Percentiles rank a stretch among this genome's conserved stretches.
phyloP scores from a whole-genome alignment of 2,113 vertebrate species.

The Lonchura striata region DNA sequence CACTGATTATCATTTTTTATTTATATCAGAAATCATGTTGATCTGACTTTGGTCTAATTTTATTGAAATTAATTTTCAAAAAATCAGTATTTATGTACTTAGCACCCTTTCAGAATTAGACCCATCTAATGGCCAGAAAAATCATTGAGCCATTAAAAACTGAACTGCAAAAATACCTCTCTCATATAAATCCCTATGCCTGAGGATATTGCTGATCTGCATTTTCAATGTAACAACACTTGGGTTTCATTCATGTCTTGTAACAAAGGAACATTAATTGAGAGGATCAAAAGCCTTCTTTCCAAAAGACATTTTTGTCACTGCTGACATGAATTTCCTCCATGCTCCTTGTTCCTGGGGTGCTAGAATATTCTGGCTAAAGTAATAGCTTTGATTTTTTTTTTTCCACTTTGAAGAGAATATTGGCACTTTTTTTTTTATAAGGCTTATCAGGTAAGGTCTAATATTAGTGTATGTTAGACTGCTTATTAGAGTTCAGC shows the following conservation, averaged over 20 bases:
- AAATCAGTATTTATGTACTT: not conserved
- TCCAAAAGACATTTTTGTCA: not conserved
- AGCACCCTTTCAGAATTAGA: not conserved
- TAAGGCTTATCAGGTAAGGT: not conserved
- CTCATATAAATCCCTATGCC: not conserved
- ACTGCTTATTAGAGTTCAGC: not conserved
- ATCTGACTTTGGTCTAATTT: not conserved
- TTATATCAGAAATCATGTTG: not conserved
- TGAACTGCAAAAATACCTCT: not conserved
- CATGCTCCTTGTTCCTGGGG: not conserved
- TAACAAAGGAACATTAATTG: constrained; percentile 28
- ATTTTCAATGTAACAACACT: not conserved
- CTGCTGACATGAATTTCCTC: not conserved
- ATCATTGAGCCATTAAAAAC: not conserved
- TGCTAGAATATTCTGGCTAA: not conserved
- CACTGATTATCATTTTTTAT: not conserved
- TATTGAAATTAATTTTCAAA: constrained; percentile 11
- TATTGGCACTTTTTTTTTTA: not conserved
- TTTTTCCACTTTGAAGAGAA: not conserved
- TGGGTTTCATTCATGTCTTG: not conserved
- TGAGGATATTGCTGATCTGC: not conserved
- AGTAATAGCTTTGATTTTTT: constrained; percentile 12
- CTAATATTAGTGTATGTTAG: not conserved
- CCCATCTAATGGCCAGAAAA: not conserved
- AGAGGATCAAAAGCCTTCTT: constrained; percentile 8